These are phyloP conservation scores for Danio albolineatus DNA, from an alignment of 2,797 vertebrate genomes.

Conservation along the genomic window DNA sequence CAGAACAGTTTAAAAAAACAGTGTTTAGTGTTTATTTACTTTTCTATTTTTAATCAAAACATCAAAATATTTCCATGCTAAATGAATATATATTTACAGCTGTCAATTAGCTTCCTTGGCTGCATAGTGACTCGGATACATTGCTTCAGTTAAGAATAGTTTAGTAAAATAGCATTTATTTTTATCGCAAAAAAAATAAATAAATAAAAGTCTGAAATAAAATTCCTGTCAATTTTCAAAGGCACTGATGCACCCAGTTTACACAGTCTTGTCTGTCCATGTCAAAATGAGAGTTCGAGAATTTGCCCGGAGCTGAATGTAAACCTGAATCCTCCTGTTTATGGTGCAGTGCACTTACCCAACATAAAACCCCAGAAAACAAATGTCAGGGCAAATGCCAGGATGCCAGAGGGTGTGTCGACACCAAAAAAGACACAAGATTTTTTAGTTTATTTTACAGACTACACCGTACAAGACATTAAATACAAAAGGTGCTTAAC, in stretches of 20 bases:
- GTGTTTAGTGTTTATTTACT: no score
- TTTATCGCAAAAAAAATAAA: no score
- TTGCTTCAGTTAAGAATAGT: no score
- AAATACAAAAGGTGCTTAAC: constrained; percentile 2
- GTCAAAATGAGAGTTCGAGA: constrained; percentile 10
- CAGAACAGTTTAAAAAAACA: no score
- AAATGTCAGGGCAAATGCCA: constrained; percentile 43
- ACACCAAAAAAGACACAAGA: background rate
- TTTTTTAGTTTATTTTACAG: background rate
- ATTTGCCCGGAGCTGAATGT: constrained; percentile 33
- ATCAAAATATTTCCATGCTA: no score
- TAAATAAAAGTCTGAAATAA: no score
- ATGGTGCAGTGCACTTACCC: constrained; percentile 33
- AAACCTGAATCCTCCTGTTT: constrained; percentile 34
- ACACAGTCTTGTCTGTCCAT: constrained; percentile 25
- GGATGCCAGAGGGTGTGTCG: constrained; percentile 23
- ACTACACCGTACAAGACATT: background rate
- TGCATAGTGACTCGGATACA: no score
- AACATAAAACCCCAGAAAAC: constrained; percentile 31
- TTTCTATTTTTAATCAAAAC: no score
- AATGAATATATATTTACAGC: no score
- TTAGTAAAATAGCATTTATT: no score
- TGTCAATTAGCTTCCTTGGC: no score
- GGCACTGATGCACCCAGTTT: background rate
- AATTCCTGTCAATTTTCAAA: constrained; percentile 2